Base-by-base conservation (phyloP, 2,888 invertebrate genomes). In the Melanchra persicariae region DNA sequence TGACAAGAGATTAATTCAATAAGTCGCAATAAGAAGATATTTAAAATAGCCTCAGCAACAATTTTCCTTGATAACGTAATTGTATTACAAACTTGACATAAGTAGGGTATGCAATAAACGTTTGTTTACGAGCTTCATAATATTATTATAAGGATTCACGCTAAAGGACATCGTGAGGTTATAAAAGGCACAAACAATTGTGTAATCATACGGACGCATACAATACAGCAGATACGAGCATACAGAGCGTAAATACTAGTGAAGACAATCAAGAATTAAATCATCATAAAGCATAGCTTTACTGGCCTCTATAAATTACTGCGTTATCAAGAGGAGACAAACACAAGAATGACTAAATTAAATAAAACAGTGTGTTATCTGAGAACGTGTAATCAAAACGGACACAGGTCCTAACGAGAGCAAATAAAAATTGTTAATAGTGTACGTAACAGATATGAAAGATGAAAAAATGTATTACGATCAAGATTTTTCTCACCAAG, bases 301-400 rank as follows among this genome's bases (percentile, higher is more conserved):
- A 89, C 93, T 92, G 90, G 91, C 93, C 93, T 92, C 91, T 92
- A 94, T 94, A 95, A 94, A 94, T 94, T 92, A 93, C 87, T 71
- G 71, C 85, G 86, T 91, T 95, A 95, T 95, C 93, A 86, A 85
- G 84, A 74, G 34, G 71, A 85, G 82, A 89, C 92, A 94, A 93
- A 93, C 93, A 93, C 71, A 85, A 84, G 91, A 89, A 91, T 90
- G 89, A 87, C 87, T 88, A 90, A 92, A 93, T 93, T 92, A 95
- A 95, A 94, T 94, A 95, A 89, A 79, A 90, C 90, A 86, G 83
- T 85, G 86, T 90, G 91, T 93, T 95, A 95, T 93, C 94, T 90
- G 78, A 87, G 85, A 86, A 91, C 90, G 87, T 88, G 91, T 88
- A 92, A 93, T 92, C 90, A 91, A 91, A 91, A 94, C 92, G 95